phyloP scores from a whole-genome alignment of 2,113 vertebrate species.

The Oreochromis niloticus region DNA sequence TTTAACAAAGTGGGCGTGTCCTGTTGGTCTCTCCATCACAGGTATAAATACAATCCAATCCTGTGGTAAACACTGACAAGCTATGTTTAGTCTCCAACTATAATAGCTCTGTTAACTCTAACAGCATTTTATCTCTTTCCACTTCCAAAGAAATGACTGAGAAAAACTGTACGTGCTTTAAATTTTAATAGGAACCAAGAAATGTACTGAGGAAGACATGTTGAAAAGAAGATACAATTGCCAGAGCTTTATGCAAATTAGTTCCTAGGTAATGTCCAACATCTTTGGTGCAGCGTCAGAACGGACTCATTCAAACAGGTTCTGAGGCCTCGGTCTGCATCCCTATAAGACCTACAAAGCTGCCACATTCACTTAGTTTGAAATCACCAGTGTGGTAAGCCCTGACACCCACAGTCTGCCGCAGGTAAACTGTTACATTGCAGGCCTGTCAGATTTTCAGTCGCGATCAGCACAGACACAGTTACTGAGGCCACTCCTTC shows the following conservation, averaged over 20 bases:
- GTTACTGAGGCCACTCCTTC: neutral
- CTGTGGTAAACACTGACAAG: neutral
- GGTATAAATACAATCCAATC: neutral
- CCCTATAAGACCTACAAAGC: neutral
- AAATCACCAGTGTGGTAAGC: too few species aligned
- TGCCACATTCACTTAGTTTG: neutral
- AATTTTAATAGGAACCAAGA: neutral
- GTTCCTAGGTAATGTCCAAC: neutral
- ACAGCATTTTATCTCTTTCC: neutral
- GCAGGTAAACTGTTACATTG: neutral
- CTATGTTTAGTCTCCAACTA: neutral
- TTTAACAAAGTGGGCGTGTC: neutral
- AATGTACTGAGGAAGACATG: neutral
- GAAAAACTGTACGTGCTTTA: neutral
- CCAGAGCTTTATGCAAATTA: neutral
- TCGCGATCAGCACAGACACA: neutral
- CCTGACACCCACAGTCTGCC: neutral
- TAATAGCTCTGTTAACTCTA: neutral
- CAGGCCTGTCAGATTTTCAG: neutral
- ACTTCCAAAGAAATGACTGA: neutral
- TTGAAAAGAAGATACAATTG: neutral
- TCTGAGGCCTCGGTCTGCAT: neutral
- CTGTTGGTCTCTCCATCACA: neutral
- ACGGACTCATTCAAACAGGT: rapidly evolving
- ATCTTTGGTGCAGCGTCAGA: neutral